Evolutionary conservation across 23 tunicate genomes (phyloP), one percentile per base, ranked within the genome.

Genomic region (Trididemnum miniatum): DNA sequence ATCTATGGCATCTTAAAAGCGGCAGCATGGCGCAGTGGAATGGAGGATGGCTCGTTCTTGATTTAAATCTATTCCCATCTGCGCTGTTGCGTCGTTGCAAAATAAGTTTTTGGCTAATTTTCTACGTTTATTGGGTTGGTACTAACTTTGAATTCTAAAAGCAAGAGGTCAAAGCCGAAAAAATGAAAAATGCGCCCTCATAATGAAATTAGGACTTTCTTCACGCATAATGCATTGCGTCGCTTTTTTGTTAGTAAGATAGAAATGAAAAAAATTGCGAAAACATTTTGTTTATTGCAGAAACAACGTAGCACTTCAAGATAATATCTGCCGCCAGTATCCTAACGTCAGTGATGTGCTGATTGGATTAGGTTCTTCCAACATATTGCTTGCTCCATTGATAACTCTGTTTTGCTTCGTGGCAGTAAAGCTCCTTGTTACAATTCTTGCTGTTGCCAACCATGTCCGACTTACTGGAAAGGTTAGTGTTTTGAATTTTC

Each of bases 381-480:
- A 51, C 30, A 33, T 86, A 24, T 20, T 73, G 7, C 40, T 85
- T 31, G 62, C 85, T 25, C 90, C 97, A 1, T 23, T 88, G 12
- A 37, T 82, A 26, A 84, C 65, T 0, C 37, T 91, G 2, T 81
- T 80, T 1, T 65, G 85, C 35, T 85, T 71, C 40, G 64, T 71
- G 23, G 86, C 64, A 2, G 52, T 78, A 0, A 76, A 89, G 50
- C 18, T 91, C 20, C 50, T 91, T 49, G 23, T 85, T 1, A 62
- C 83, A 1, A 9, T 69, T 31, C 12, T 91, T 37, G 79, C 90
- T 24, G 23, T 91, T 71, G 86, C 84, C 20, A 80, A 82, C 7
- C 80, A 82, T 78, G 90, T 91, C 31, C 73, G 90, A 27, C 82
- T 91, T 35, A 91, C 90, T 54, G 97, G 97, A 59, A 91, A 91